phyloP scores from a whole-genome alignment of 2,888 invertebrate genomes.

The Pristionchus arcanus region DNA sequence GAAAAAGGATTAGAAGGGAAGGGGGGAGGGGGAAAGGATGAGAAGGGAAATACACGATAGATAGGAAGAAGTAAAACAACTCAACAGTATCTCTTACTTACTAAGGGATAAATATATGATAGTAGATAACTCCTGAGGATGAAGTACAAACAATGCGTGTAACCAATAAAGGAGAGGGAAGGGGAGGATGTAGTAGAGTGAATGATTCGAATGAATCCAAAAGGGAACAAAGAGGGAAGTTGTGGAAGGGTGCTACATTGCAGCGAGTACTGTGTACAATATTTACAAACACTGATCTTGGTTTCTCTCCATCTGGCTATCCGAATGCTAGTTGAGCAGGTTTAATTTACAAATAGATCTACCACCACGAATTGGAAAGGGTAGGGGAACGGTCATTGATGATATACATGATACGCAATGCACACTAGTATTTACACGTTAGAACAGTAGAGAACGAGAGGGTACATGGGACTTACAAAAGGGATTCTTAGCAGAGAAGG shows the following conservation, averaged over 20 bases:
- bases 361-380: slow-evolving; percentile 40
- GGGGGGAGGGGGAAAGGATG: background rate
- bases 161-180: background rate
- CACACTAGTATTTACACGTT: slow-evolving; percentile 32
- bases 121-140: slow-evolving; percentile 25
- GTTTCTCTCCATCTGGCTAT: slow-evolving; percentile 42
- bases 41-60: background rate
- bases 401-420: slow-evolving; percentile 42
- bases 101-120: slow-evolving; percentile 7
- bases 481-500: background rate
- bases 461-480: slow-evolving; percentile 1
- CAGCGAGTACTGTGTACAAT: slow-evolving; percentile 47
- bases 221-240: background rate
- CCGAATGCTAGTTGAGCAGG: background rate
- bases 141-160: slow-evolving; percentile 6
- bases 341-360: slow-evolving; percentile 1
- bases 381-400: background rate
- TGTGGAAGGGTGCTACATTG: background rate
- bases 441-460: background rate
- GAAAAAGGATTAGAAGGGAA: background rate
- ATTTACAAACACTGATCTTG: slow-evolving; percentile 47
- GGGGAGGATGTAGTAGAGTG: background rate
- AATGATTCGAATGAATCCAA: slow-evolving; percentile 30
- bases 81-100: slow-evolving; percentile 44
- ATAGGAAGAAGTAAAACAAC: slow-evolving; percentile 20